phyloP scores from a whole-genome alignment of 1,140 invertebrate species.

The Phenacoccus solenopsis region DNA sequence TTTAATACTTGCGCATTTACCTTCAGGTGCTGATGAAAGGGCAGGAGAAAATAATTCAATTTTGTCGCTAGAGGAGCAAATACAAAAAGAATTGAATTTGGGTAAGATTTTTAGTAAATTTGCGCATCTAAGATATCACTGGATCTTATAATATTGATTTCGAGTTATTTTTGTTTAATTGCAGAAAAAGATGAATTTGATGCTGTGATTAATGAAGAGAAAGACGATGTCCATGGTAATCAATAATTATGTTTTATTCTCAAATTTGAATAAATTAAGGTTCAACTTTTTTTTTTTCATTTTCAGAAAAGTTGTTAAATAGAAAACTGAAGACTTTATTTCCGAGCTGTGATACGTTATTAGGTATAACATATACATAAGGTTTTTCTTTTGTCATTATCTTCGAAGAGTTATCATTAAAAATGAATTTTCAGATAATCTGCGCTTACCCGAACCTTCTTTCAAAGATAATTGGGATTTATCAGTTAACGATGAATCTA shows the following conservation, averaged over 20 bases:
- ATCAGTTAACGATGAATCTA: background rate
- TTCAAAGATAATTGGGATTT: background rate
- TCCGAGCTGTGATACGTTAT: background rate
- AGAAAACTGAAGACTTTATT: background rate
- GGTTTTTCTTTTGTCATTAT: too few relatives aligned
- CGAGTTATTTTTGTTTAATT: background rate
- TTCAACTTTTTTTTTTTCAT: background rate
- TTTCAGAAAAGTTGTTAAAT: background rate
- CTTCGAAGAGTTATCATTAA: too few relatives aligned
- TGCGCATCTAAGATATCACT: background rate
- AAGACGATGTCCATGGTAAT: background rate
- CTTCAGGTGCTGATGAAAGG: background rate
- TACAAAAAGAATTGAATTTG: background rate
- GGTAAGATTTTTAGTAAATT: slow-evolving; percentile 3
- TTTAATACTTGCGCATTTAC: background rate
- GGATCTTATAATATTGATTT: too few relatives aligned
- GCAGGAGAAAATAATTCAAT: background rate
- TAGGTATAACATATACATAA: too few relatives aligned
- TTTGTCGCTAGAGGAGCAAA: background rate
- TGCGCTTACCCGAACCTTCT: background rate
- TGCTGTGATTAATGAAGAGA: background rate
- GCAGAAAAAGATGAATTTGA: background rate
- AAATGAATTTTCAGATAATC: slow-evolving; percentile 7
- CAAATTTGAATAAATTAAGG: too few relatives aligned
- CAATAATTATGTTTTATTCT: too few relatives aligned